Base-by-base conservation (phyloP, 2,113 vertebrate genomes). In the Tupaia tana region DNA sequence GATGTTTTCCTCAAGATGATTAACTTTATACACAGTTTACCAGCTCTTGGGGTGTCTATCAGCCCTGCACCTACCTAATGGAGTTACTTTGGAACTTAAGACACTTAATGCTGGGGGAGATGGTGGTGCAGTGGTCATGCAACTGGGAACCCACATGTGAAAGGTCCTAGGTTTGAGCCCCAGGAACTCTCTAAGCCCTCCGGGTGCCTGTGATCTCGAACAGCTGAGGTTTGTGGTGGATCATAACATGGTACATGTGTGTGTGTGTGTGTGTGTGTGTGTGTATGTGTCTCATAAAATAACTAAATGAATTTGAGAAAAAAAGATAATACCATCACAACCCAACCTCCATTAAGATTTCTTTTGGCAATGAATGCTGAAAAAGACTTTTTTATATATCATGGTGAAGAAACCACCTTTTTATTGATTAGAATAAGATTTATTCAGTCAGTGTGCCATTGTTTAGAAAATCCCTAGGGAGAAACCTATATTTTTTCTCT, bases 351-450 rank as follows among this genome's bases (percentile, higher is more conserved):
- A 29, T 78, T 78, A 93, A 92, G 8, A 73, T 86, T 80, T 82
- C 54, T 59, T 54, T 90, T 61, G 31, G 52, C 25, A 73, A 56
- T 67, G 67, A 82, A 66, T 82, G 59, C 52, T 63, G 74, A 61
- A 66, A 92, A 31, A 81, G 13, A 20, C 9, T 29, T 84, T 95
- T 84, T 90, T 73, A 87, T 69, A 70, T 27, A 79, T 70, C 29
- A 74, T 56, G 27, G 54, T 78, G 64, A 64, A 85, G 61, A 34
- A 58, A 74, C 54, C 70, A 56, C 16, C 27, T 85, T 92, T 96
- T 79, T 79, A 92, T 74, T 83, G 78, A 86, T 89, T 88, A 90
- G 29, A 78, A 13, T 91, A 90, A 89, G 10, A 58, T 85, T 75
- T 89, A 54, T 74, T 90, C 82, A 69, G 31, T 88, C 56, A 90